Conservation (phyloP, 2,797 vertebrate genomes). For the Fratercula arctica region DNA sequence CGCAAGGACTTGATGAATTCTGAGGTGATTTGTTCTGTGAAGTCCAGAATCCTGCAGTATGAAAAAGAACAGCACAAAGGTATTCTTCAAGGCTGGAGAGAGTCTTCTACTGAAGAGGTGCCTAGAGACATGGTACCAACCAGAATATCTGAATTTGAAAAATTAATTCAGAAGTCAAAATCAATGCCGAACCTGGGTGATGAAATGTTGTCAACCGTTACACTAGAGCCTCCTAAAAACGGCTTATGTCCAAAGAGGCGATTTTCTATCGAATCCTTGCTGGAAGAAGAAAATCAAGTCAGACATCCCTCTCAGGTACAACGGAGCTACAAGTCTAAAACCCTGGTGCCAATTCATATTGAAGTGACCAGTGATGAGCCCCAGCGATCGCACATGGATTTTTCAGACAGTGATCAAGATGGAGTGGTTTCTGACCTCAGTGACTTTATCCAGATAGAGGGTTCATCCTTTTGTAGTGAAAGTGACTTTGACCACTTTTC, state of each 20-base stretch:
- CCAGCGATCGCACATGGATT: conserved; percentile 77
- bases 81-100: conserved; percentile 83
- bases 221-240: conserved; percentile 83
- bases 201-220: conserved; percentile 85
- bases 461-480: conserved; percentile 98
- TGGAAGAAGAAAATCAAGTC: conserved; percentile 88
- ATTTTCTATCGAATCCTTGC: conserved; percentile 94
- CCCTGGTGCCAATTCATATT: conserved; percentile 82
- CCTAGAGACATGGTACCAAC: conserved; percentile 92
- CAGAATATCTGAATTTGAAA: conserved; percentile 93
- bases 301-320: conserved; percentile 85
- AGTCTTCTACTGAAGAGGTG: conserved; percentile 85
- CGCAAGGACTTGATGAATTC: conserved; percentile 91
- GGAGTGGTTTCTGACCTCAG: conserved; percentile 93
- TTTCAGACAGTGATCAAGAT: conserved; percentile 94
- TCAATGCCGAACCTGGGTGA: conserved; percentile 97
- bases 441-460: conserved; percentile 94
- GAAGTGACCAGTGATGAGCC: conserved; percentile 82
- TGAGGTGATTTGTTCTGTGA: conserved; percentile 94
- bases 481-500: conserved; percentile 98
- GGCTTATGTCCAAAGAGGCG: conserved; percentile 88
- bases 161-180: conserved; percentile 95
- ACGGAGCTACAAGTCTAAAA: conserved; percentile 69
- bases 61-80: conserved; percentile 87
- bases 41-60: conserved; percentile 92